These are phyloP conservation scores for Orestias chungarensis DNA, from an alignment of 2,797 vertebrate species.

Conservation along the genomic window DNA sequence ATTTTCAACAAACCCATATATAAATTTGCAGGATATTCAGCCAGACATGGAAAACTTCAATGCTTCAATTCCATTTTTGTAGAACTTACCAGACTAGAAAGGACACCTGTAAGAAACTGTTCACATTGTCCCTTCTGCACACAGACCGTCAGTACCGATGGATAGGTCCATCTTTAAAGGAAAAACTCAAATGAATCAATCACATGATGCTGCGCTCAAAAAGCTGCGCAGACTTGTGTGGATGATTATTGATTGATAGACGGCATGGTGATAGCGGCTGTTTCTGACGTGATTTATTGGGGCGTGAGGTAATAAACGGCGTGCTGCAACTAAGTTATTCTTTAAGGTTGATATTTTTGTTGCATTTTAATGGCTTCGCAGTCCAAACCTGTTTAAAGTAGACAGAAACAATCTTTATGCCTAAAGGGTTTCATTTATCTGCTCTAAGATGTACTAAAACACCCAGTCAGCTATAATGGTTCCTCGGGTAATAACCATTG, in stretches of 20 bases:
- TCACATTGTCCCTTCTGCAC: slow-evolving; percentile 24
- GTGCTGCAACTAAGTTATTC: background rate
- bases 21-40: too few species aligned
- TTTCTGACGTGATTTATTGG: slow-evolving; percentile 15
- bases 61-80: too few species aligned
- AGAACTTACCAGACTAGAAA: too few species aligned
- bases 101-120: too few species aligned
- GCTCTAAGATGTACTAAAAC: background rate
- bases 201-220: slow-evolving; percentile 9
- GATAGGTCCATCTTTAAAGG: slow-evolving; percentile 20
- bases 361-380: too few species aligned
- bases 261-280: background rate
- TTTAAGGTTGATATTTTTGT: too few species aligned
- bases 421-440: background rate
- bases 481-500: background rate
- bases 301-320: background rate
- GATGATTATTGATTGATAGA: slow-evolving; percentile 10
- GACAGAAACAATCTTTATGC: background rate
- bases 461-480: background rate
- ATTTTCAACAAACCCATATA: too few species aligned
- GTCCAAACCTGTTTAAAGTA: background rate
- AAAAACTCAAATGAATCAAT: slow-evolving; percentile 33
- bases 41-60: too few species aligned
- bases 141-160: slow-evolving; percentile 31
- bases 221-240: background rate